Evolutionary conservation across 2,888 invertebrate species (phyloP), one percentile per base, ranked within the genome.

Genomic region (Tetragnatha montana): DNA sequence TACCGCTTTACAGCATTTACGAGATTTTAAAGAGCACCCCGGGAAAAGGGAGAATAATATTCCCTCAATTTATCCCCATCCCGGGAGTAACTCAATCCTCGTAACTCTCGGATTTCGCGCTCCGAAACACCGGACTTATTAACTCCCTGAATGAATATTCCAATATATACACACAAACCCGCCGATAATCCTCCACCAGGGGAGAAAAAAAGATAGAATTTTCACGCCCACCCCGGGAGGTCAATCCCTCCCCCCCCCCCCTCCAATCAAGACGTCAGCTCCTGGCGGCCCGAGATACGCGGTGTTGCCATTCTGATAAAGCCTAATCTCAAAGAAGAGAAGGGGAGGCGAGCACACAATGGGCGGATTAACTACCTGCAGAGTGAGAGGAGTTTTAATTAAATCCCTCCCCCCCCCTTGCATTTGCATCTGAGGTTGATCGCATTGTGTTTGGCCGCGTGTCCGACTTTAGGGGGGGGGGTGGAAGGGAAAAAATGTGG

Each of bases 371-470:
- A 87, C 89, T 90, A 90, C 89, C 86, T 82, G 82, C 86, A 14
- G 85, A 21, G 89, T 60, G 81, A 71, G 75, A 19, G 84, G 84
- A 73, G 85, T 87, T 90, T 90, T 87, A 90, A 87, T 90, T 87
- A 90, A 86, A 82, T 86, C 82, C 82, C 87, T 70, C 74, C 68
- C 87, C 49, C 49, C 69, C 47, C 49, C 82, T 70, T 51, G 47
- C 86, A 90, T 90, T 90, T 90, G 89, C 89, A 90, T 90, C 89
- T 90, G 89, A 87, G 86, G 82, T 87, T 90, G 89, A 90, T 90
- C 83, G 83, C 79, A 60, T 17, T 22, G 47, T 76, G 88, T 51
- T 81, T 81, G 73, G 47, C 49, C 35, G 22, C 74, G 74, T 22
- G n/a, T 74, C 47, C 17, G 74, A 47, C n/a, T 71, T 71, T 81